phyloP scores from a whole-genome alignment of 2,888 invertebrate genomes.

The Dryococelus australis region DNA sequence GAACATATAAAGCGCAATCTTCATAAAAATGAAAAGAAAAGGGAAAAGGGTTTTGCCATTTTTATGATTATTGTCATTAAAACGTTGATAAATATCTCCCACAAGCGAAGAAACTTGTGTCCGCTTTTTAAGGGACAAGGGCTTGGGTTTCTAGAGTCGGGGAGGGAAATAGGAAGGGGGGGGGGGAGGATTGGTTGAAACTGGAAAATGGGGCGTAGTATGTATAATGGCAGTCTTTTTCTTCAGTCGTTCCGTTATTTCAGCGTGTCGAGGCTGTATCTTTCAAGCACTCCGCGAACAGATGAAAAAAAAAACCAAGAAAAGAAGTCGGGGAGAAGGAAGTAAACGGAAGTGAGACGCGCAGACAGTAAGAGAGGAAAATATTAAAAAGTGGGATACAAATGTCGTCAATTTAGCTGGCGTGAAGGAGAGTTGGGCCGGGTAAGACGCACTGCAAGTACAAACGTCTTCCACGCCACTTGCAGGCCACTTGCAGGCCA shows the following conservation, averaged over 20 bases:
- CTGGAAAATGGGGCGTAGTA: background rate
- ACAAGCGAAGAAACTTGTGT: constrained; percentile 20
- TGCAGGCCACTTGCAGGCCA: too few relatives aligned
- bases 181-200: background rate
- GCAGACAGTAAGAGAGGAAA: background rate
- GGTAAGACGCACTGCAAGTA: too few relatives aligned
- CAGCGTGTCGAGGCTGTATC: background rate
- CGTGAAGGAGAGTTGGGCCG: too few relatives aligned
- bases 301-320: background rate
- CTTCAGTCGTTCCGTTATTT: background rate
- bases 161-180: background rate
- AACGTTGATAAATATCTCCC: constrained; percentile 21
- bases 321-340: too few relatives aligned
- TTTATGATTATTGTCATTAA: constrained; percentile 26
- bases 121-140: background rate
- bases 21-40: background rate
- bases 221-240: background rate
- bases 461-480: too few relatives aligned
- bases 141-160: background rate
- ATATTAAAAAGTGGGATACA: background rate
- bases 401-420: background rate
- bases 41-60: background rate
- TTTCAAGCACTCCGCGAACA: background rate
- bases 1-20: constrained; percentile 16
- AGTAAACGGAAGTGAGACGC: background rate